These are phyloP conservation scores for Nothocercus nigrocapillus DNA, from an alignment of 2,113 vertebrate genomes.

Conservation along the genomic window DNA sequence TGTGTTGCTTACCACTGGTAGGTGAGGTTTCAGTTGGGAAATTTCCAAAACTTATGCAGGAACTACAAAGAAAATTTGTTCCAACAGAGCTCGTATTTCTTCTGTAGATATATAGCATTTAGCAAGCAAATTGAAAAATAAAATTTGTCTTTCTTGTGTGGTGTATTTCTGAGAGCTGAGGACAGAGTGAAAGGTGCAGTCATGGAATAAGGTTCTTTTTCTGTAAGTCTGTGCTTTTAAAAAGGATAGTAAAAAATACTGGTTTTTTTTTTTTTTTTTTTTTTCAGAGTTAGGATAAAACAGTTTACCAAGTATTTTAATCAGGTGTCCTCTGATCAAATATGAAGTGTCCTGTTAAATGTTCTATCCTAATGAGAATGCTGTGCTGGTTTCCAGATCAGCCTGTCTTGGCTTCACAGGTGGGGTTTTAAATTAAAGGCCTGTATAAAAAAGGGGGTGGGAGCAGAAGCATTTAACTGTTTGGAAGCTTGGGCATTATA, in stretches of 20 bases:
- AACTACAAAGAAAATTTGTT: neutral
- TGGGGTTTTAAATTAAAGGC: neutral
- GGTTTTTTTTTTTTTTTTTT: neutral
- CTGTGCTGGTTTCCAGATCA: neutral
- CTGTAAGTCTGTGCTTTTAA: neutral
- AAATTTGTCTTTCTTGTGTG: neutral
- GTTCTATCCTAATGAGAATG: neutral
- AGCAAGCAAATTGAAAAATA: neutral
- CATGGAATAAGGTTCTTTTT: neutral
- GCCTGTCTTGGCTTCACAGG: neutral
- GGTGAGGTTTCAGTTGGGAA: neutral
- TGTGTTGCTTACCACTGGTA: neutral
- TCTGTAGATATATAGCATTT: neutral
- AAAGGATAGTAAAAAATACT: neutral
- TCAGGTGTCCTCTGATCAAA: neutral
- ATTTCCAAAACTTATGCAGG: neutral
- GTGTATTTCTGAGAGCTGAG: neutral
- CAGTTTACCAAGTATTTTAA: neutral
- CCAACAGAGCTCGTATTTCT: neutral
- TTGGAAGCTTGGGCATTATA: neutral
- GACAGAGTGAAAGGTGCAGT: neutral
- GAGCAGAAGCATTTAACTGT: neutral
- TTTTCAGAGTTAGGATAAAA: neutral
- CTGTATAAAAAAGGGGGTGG: neutral
- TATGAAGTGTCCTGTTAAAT: neutral